Evolutionary conservation across 2,113 vertebrate genomes (phyloP).

Genomic region (Myocastor coypus): DNA sequence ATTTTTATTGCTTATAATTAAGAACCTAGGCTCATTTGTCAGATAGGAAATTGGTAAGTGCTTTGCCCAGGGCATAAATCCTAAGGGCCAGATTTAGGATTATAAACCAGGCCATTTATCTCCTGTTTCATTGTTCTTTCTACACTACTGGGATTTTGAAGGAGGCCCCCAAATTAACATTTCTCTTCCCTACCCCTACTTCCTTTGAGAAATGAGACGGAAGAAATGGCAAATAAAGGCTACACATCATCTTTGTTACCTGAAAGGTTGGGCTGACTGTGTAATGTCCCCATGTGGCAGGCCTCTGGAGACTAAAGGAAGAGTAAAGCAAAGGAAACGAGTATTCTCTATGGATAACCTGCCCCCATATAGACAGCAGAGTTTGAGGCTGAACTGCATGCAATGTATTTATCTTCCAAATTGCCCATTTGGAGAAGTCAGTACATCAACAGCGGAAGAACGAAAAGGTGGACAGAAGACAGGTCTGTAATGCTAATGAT

Average conservation of each 20-base stretch:
- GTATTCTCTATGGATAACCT: neutral
- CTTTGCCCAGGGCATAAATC: neutral
- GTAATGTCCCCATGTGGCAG: neutral
- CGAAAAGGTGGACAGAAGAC: neutral
- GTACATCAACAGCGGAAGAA: neutral
- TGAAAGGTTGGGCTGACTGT: neutral
- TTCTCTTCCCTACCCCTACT: neutral
- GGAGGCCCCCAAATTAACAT: neutral
- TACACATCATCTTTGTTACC: neutral
- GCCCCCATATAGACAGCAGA: neutral
- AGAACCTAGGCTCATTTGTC: neutral
- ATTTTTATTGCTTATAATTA: constrained; percentile 13
- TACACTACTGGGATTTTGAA: neutral
- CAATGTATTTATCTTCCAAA: neutral
- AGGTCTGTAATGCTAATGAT: neutral
- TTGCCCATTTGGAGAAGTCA: neutral
- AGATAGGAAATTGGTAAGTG: neutral
- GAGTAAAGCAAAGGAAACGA: neutral
- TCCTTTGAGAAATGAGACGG: constrained; percentile 14
- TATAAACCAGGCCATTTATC: neutral
- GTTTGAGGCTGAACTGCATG: neutral
- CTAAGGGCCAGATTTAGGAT: neutral
- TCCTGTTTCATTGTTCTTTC: neutral
- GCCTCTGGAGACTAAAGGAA: neutral
- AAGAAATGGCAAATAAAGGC: neutral